Evolutionary conservation across 2,888 invertebrate genomes (phyloP).

Genomic region (Horisme vitalbata): DNA sequence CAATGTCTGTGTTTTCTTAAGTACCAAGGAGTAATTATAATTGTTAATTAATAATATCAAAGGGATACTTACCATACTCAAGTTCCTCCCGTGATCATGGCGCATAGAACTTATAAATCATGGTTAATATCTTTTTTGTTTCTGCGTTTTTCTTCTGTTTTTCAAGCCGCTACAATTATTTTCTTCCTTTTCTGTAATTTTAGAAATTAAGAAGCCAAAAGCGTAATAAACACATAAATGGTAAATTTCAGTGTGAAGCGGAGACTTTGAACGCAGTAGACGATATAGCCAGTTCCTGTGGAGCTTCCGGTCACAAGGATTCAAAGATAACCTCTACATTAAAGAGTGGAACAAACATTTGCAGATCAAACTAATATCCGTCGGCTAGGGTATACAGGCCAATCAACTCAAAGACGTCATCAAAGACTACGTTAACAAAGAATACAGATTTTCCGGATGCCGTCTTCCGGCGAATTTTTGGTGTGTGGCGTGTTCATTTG

Average conservation of each 20-base stretch:
- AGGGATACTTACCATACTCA: background rate
- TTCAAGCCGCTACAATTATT: too few relatives aligned
- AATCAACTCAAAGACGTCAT: constrained; percentile 6
- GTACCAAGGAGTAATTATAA: background rate
- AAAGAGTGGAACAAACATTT: constrained; percentile 10
- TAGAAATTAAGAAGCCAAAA: too few relatives aligned
- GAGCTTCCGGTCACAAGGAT: background rate
- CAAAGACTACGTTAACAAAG: constrained; percentile 4
- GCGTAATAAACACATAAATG: too few relatives aligned
- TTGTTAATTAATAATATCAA: background rate
- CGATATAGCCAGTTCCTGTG: background rate
- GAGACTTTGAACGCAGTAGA: background rate
- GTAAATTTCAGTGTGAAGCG: background rate
- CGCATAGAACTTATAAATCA: too few relatives aligned
- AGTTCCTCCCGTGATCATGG: too few relatives aligned
- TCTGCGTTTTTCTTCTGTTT: too few relatives aligned
- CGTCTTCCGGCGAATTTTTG: too few relatives aligned
- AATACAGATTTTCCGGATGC: background rate
- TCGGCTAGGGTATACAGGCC: constrained; percentile 1
- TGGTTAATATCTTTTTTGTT: too few relatives aligned
- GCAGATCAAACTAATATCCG: constrained; percentile 19
- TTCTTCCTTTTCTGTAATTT: background rate
- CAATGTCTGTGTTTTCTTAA: background rate
- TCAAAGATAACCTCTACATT: background rate
- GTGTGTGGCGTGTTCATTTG: too few relatives aligned